Percentiles rank a stretch among this genome's conserved stretches.
These are phyloP conservation scores for Zosterops japonicus DNA, from an alignment of 2,113 vertebrate genomes.

Conservation along the genomic window DNA sequence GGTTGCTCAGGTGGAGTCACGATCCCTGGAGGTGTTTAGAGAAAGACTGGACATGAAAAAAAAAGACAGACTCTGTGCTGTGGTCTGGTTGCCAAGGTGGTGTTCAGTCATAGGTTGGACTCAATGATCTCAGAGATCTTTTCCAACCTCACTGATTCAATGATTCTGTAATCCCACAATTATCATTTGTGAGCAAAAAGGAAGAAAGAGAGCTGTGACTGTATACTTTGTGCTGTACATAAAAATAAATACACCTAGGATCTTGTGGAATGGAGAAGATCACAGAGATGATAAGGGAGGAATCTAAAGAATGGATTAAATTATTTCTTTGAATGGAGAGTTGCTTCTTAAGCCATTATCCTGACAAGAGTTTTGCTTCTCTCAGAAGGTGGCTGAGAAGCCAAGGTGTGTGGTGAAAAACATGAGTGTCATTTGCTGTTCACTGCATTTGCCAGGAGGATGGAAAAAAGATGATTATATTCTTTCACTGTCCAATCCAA, in stretches of 20 bases:
- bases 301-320: neutral
- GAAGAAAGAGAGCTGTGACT: neutral
- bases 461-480: neutral
- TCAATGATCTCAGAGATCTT: rapidly evolving
- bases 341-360: neutral
- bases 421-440: neutral
- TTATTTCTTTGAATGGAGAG: neutral
- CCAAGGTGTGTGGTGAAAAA: neutral
- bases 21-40: neutral
- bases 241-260: neutral
- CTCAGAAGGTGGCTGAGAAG: neutral
- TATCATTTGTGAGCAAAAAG: rapidly evolving
- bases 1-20: neutral
- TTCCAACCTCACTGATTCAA: neutral
- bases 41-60: neutral
- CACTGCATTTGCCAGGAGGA: neutral
- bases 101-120: neutral
- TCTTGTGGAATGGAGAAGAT: neutral
- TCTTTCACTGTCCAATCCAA: neutral
- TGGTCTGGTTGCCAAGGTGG: neutral
- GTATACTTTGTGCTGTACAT: neutral
- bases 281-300: neutral
- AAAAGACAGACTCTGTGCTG: neutral
- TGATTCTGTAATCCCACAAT: neutral
- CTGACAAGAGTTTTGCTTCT: neutral